phyloP scores from a whole-genome alignment of 2,113 vertebrate species.

The Heterotilapia buettikoferi region DNA sequence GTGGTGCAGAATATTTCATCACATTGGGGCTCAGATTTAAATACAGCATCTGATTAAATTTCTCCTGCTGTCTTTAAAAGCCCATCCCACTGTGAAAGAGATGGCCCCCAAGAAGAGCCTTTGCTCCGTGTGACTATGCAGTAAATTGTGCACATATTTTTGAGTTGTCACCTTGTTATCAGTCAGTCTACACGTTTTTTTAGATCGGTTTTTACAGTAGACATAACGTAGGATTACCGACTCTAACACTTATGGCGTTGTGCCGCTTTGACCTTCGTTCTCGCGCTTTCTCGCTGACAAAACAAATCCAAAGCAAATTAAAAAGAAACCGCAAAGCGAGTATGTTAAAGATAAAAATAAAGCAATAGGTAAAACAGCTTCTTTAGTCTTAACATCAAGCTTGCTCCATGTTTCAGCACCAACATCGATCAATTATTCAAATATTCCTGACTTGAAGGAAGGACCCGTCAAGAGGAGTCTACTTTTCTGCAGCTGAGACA shows the following conservation, averaged over 20 bases:
- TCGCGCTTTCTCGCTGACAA: background rate
- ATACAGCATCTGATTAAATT: background rate
- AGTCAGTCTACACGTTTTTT: background rate
- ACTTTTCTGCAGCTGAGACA: background rate
- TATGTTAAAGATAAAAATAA: background rate
- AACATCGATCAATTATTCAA: background rate
- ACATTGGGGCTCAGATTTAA: background rate
- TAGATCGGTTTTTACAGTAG: background rate
- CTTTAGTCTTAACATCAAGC: background rate
- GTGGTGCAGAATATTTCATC: background rate
- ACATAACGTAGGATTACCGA: background rate
- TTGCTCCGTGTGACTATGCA: background rate
- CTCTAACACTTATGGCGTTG: background rate
- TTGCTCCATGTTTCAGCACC: background rate
- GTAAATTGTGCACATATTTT: background rate
- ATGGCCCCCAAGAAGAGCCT: background rate
- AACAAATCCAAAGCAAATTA: background rate
- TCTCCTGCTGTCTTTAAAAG: background rate
- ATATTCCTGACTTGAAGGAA: background rate
- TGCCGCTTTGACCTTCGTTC: background rate
- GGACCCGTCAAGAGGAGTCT: background rate
- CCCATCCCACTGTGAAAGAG: background rate
- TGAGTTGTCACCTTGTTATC: background rate
- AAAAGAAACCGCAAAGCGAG: background rate
- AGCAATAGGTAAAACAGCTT: background rate